phyloP scores from a whole-genome alignment of 2,797 vertebrate genomes.

The Ceyx erithaca region DNA sequence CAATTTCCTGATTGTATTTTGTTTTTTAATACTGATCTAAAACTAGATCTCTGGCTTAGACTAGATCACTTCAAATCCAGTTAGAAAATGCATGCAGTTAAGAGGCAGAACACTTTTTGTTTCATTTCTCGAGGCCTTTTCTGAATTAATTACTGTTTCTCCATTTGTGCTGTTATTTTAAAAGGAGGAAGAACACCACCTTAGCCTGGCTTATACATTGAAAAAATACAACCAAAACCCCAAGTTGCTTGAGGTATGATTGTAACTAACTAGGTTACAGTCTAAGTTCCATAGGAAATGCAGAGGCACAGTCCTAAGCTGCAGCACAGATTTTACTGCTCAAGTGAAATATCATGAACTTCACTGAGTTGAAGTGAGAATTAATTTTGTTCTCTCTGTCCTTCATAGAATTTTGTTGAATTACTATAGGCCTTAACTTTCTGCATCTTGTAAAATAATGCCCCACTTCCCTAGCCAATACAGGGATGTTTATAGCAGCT shows the following conservation, averaged over 20 bases:
- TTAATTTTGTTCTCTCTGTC: slow-evolving; percentile 10
- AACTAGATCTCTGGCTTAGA: background rate
- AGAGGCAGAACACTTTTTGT: background rate
- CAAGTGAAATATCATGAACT: background rate
- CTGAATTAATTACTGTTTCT: background rate
- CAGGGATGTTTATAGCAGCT: background rate
- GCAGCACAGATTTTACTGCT: background rate
- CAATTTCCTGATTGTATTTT: background rate
- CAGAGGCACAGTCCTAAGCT: background rate
- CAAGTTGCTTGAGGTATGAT: background rate
- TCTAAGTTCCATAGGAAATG: background rate
- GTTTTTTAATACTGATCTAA: background rate
- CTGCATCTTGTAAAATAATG: background rate
- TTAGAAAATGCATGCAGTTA: background rate
- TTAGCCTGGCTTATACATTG: background rate
- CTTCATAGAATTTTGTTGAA: slow-evolving; percentile 8
- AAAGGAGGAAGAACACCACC: background rate
- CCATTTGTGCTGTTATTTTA: background rate
- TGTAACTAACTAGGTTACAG: background rate
- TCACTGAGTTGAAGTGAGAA: background rate
- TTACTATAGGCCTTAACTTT: background rate
- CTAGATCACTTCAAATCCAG: background rate
- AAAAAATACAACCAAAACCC: background rate
- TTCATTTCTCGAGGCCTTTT: background rate
- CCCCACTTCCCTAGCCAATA: background rate